phyloP scores from a whole-genome alignment of 2,888 invertebrate genomes.

The Malachius bipustulatus region DNA sequence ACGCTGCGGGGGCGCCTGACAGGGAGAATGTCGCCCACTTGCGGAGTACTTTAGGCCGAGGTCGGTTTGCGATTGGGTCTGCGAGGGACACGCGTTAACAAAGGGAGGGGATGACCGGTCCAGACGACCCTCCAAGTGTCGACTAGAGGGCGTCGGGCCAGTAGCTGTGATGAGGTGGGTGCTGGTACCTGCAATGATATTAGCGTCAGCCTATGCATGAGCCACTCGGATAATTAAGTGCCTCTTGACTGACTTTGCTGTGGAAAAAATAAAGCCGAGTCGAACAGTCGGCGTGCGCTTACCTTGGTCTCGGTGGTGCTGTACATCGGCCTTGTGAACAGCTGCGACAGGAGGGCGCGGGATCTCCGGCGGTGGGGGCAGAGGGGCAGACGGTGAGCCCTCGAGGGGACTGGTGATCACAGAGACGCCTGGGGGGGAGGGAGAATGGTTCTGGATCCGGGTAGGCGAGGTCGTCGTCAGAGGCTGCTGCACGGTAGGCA shows the following conservation, averaged over 20 bases:
- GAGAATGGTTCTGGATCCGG: constrained; percentile 37
- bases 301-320: no score
- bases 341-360: constrained; percentile 39
- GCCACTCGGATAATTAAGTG: no score
- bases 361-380: constrained; percentile 36
- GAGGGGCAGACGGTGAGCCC: constrained; percentile 16
- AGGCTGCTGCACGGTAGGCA: constrained; percentile 24
- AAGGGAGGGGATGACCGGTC: constrained; percentile 29
- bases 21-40: constrained; percentile 24
- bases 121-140: constrained; percentile 42
- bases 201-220: no score
- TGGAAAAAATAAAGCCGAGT: no score
- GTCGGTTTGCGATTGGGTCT: constrained; percentile 37
- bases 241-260: no score
- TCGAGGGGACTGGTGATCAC: constrained; percentile 35
- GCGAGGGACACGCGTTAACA: constrained; percentile 31
- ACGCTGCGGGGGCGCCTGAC: constrained; percentile 35
- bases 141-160: constrained; percentile 46
- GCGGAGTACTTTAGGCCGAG: constrained; percentile 26
- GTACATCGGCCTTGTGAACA: constrained; percentile 42
- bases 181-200: constrained; percentile 36
- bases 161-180: constrained; percentile 34
- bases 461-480: constrained; percentile 24
- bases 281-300: no score
- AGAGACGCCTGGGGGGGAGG: constrained; percentile 36